These are phyloP conservation scores for Chionomys nivalis DNA, from an alignment of 2,113 vertebrate species.

Conservation along the genomic window DNA sequence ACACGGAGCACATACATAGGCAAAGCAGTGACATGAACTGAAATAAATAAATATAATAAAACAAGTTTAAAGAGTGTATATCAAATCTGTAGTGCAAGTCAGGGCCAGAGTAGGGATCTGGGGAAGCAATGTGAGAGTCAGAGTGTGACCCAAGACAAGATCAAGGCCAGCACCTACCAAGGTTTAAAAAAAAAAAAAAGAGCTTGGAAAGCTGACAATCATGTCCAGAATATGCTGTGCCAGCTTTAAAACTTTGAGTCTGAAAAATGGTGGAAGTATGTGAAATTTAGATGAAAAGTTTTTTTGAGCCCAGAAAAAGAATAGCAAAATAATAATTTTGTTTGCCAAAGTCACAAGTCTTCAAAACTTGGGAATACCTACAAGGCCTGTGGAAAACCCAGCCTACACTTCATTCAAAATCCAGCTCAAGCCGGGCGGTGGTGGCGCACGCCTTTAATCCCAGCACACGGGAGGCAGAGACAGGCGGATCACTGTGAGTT, in stretches of 20 bases:
- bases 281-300: not conserved
- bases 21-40: not conserved
- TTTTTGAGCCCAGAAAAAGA: constrained; percentile 37
- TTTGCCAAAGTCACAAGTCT: not conserved
- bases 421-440: no score
- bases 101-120: not conserved
- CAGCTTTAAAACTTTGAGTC: not conserved
- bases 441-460: no score
- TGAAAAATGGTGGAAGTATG: constrained; percentile 13
- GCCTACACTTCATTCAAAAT: constrained; percentile 21
- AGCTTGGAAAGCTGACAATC: not conserved
- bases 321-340: constrained; percentile 17
- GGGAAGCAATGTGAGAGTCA: not conserved
- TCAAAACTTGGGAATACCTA: not conserved
- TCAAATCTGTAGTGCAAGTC: not conserved
- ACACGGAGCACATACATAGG: not conserved
- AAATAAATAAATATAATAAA: not conserved
- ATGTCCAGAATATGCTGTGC: not conserved
- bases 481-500: no score
- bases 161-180: not conserved
- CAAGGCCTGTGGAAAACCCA: not conserved
- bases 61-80: not conserved
- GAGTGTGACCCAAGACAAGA: not conserved
- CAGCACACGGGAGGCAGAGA: no score
- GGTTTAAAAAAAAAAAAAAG: not conserved